Evolutionary conservation across 2,888 invertebrate genomes (phyloP).

Genomic region (Liposcelis brunnea): DNA sequence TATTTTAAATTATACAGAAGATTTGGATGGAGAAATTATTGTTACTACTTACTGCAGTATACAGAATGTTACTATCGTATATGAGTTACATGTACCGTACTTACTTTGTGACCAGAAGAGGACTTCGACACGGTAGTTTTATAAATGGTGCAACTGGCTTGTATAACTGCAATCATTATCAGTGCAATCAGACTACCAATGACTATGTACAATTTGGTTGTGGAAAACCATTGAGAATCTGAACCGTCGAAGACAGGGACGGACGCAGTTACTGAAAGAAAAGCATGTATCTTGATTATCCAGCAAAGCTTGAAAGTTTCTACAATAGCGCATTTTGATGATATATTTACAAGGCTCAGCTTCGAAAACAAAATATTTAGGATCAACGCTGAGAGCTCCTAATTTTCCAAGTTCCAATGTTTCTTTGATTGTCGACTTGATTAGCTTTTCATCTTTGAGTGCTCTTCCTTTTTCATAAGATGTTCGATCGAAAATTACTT

Average conservation of each 20-base stretch:
- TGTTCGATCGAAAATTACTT: constrained; percentile 54
- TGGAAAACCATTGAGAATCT: constrained; percentile 31
- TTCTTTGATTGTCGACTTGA: constrained; percentile 41
- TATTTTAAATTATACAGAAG: neutral
- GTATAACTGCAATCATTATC: constrained; percentile 59
- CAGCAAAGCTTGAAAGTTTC: constrained; percentile 2
- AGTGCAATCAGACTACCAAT: constrained; percentile 66
- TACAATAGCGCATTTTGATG: neutral
- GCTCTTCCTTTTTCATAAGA: constrained; percentile 37
- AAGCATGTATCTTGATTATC: constrained; percentile 11
- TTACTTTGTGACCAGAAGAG: constrained; percentile 49
- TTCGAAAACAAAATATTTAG: constrained; percentile 56
- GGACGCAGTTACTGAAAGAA: constrained; percentile 32
- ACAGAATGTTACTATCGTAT: too few relatives aligned
- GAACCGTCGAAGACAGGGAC: constrained; percentile 22
- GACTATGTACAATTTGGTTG: constrained; percentile 64
- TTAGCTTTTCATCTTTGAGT: constrained; percentile 22
- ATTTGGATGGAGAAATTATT: neutral
- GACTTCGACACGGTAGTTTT: constrained; percentile 34
- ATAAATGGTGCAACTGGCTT: constrained; percentile 70
- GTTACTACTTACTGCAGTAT: too few relatives aligned
- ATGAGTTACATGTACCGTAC: too few relatives aligned
- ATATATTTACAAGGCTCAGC: constrained; percentile 44
- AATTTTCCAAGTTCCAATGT: too few relatives aligned
- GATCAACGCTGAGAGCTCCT: constrained; percentile 65